Percentiles rank a stretch among this genome's conserved stretches.
Evolutionary conservation across 2,888 invertebrate genomes (phyloP).

Genomic region (Lithophane semibrunnea): DNA sequence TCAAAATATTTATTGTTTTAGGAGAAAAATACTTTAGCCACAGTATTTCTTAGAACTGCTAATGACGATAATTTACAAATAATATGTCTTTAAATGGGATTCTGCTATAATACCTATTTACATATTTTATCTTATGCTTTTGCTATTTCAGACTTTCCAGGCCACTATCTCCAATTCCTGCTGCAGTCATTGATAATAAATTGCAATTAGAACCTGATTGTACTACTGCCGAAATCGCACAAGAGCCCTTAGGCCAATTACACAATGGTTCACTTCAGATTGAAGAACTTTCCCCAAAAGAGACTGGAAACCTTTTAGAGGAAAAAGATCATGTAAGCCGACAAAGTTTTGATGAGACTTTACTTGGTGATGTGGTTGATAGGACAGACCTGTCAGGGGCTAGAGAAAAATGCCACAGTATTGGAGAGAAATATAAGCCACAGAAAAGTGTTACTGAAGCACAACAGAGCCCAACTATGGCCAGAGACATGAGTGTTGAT

Average conservation of each 20-base stretch:
- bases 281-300: constrained; percentile 85
- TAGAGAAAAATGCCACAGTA: constrained; percentile 88
- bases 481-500: constrained; percentile 93
- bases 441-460: constrained; percentile 82
- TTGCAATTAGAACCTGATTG: constrained; percentile 71
- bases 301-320: constrained; percentile 83
- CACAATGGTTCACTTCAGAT: constrained; percentile 77
- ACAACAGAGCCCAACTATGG: constrained; percentile 90
- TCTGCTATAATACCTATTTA: too few relatives aligned
- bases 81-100: too few relatives aligned
- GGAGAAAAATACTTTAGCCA: neutral
- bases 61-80: neutral
- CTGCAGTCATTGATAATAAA: constrained; percentile 70
- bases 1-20: neutral
- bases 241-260: constrained; percentile 71
- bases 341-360: constrained; percentile 86
- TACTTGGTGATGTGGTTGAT: constrained; percentile 81
- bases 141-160: constrained; percentile 81
- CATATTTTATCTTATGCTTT: constrained; percentile 12
- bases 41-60: neutral
- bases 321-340: constrained; percentile 86
- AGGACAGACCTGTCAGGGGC: constrained; percentile 79
- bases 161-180: constrained; percentile 83
- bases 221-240: constrained; percentile 69
- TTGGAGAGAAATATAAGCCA: constrained; percentile 87